phyloP scores from a whole-genome alignment of 2,113 vertebrate species.

The Centropus unirufus region DNA sequence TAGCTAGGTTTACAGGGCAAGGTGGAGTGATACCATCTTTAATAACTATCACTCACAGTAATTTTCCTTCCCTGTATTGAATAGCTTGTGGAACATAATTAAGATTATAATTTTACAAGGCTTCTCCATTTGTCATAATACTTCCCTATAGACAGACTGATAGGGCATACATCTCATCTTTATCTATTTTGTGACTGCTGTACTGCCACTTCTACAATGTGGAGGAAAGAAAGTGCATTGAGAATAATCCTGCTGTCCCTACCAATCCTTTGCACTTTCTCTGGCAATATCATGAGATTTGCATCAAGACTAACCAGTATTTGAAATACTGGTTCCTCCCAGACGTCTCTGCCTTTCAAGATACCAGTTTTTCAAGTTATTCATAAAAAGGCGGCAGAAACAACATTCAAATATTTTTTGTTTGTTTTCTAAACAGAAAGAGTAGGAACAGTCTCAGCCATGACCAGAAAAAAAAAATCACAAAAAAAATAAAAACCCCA shows the following conservation, averaged over 20 bases:
- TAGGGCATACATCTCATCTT: neutral
- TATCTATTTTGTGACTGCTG: neutral
- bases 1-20: neutral
- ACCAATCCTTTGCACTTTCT: neutral
- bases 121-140: neutral
- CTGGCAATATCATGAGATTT: neutral
- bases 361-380: neutral
- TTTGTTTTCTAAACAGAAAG: neutral
- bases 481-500: too few species aligned
- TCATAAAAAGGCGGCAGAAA: neutral
- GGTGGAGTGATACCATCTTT: neutral
- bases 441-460: neutral
- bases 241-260: neutral
- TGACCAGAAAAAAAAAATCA: neutral
- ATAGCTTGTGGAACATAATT: constrained; percentile 11
- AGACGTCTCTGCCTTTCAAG: neutral
- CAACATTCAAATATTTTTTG: neutral
- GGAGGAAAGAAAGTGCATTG: neutral
- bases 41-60: neutral
- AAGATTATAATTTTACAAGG: neutral
- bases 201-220: neutral
- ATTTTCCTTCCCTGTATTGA: neutral
- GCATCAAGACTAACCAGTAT: neutral
- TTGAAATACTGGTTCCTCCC: neutral
- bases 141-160: neutral